phyloP scores from a whole-genome alignment of 2,113 vertebrate genomes.

The Pipa parva region DNA sequence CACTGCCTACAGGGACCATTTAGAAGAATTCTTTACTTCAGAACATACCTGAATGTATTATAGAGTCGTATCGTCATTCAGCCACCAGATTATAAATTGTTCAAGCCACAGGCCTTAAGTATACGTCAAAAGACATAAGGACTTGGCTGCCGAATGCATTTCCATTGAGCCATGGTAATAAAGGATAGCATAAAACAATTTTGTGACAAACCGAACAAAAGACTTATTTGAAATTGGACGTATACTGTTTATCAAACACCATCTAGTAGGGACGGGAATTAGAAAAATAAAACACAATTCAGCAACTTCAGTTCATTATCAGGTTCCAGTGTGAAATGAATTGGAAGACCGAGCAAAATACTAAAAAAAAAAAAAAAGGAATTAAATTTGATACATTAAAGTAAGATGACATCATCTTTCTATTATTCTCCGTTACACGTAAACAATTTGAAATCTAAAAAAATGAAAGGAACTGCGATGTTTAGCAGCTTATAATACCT shows the following conservation, averaged over 20 bases:
- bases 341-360: background rate
- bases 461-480: too few relatives aligned
- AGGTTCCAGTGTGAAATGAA: background rate
- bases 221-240: background rate
- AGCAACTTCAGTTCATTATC: background rate
- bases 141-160: slow-evolving; percentile 15
- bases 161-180: slow-evolving; percentile 10
- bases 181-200: background rate
- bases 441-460: too few relatives aligned
- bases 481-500: too few relatives aligned
- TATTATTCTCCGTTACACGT: too few relatives aligned
- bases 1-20: slow-evolving; percentile 16
- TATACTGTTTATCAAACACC: background rate
- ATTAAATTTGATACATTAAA: background rate
- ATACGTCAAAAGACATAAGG: slow-evolving; percentile 16
- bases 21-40: slow-evolving; percentile 4
- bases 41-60: slow-evolving; percentile 15
- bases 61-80: slow-evolving; percentile 5
- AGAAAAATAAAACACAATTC: background rate
- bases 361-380: background rate
- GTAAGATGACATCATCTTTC: too few relatives aligned
- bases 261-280: background rate
- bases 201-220: background rate
- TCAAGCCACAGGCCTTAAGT: slow-evolving; percentile 4
- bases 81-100: slow-evolving; percentile 14